Percentiles rank a stretch among this genome's conserved stretches.
phyloP scores from a whole-genome alignment of 1,140 invertebrate species.

The Gryon sp. region DNA sequence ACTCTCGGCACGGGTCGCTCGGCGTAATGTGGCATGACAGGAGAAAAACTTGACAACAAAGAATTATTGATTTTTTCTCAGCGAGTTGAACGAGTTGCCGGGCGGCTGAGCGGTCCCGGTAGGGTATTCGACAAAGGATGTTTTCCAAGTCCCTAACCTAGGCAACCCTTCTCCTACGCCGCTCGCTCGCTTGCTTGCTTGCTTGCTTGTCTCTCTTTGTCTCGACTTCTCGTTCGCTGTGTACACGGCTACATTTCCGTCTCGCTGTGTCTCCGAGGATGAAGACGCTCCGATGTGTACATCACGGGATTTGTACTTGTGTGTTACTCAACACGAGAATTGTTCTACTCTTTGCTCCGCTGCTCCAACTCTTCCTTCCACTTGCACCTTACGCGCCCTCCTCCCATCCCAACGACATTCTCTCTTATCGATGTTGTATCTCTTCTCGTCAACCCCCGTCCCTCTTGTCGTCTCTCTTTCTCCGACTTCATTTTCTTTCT shows the following conservation, averaged over 20 bases:
- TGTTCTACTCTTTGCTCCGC: conserved; percentile 53
- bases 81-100: conserved; percentile 77
- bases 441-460: conserved; percentile 29
- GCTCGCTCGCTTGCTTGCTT: conserved; percentile 12
- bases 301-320: conserved; percentile 44
- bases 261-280: conserved; percentile 62
- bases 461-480: conserved; percentile 12
- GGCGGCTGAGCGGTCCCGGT: conserved; percentile 75
- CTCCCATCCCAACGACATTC: conserved; percentile 59
- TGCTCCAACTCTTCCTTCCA: conserved; percentile 52
- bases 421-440: too few relatives aligned
- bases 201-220: conserved; percentile 8
- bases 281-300: conserved; percentile 46
- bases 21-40: conserved; percentile 75
- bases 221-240: conserved; percentile 11
- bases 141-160: conserved; percentile 79
- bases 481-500: conserved; percentile 57
- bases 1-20: conserved; percentile 54
- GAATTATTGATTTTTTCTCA: conserved; percentile 79
- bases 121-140: conserved; percentile 79
- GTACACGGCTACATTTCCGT: conserved; percentile 56
- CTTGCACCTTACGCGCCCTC: conserved; percentile 54
- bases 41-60: conserved; percentile 78
- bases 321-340: conserved; percentile 32
- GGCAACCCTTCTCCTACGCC: conserved; percentile 77